These are phyloP conservation scores for Cynodonichthys magdalenae DNA, from an alignment of 2,797 vertebrate species.

Conservation along the genomic window DNA sequence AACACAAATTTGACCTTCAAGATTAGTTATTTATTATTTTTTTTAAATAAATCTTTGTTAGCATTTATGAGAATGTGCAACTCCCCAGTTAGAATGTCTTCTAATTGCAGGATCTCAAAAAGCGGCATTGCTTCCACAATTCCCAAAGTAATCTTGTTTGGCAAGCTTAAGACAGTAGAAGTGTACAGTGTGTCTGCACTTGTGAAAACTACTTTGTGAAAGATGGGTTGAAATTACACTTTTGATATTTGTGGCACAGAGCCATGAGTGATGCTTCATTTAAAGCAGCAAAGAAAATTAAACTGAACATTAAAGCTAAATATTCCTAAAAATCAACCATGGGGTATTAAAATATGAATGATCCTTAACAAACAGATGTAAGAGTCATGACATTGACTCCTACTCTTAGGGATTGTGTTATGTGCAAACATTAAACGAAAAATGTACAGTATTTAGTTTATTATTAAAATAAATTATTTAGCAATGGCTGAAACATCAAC, in stretches of 20 bases:
- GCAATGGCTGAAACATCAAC: too few species aligned
- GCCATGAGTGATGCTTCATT: constrained; percentile 64
- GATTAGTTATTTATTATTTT: too few species aligned
- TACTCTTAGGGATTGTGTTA: constrained; percentile 11
- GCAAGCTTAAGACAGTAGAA: not conserved
- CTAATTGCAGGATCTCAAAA: not conserved
- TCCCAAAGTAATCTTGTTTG: not conserved
- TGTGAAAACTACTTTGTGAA: not conserved
- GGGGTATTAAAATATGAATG: constrained; percentile 44
- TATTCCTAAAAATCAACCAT: constrained; percentile 44
- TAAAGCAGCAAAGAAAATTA: constrained; percentile 49
- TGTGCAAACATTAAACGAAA: not conserved
- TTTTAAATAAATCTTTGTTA: too few species aligned
- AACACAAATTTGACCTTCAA: too few species aligned
- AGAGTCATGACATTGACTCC: constrained; percentile 17
- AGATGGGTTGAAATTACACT: constrained; percentile 34
- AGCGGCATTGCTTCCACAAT: not conserved
- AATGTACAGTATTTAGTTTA: too few species aligned
- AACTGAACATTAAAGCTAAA: constrained; percentile 48
- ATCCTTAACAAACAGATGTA: constrained; percentile 19
- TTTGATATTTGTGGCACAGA: constrained; percentile 15
- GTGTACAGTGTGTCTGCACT: not conserved
- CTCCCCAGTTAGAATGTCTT: not conserved
- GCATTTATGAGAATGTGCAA: not conserved
- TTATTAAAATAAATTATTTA: too few species aligned